Conservation (phyloP, 2,797 vertebrate genomes). For the Centropyge bicolor region DNA sequence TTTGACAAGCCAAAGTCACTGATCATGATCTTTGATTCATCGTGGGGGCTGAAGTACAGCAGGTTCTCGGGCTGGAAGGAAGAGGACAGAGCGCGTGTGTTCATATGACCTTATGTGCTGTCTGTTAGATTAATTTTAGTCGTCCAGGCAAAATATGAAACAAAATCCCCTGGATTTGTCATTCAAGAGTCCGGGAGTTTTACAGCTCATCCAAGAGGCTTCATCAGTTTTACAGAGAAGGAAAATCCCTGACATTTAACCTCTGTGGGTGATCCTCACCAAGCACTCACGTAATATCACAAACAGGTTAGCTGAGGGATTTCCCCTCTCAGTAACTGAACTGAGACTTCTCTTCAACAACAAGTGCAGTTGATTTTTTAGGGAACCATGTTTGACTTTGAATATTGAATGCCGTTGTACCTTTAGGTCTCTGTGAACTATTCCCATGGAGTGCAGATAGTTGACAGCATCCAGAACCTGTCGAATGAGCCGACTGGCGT, state of each 20-base stretch:
- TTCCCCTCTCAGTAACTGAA: slow-evolving; percentile 21
- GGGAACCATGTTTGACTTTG: background rate
- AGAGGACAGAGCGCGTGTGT: background rate
- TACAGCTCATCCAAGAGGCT: slow-evolving; percentile 33
- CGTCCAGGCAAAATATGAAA: slow-evolving; percentile 22
- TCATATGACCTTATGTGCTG: background rate
- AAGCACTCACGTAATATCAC: background rate
- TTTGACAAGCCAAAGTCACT: slow-evolving; percentile 97
- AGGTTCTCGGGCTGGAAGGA: slow-evolving; percentile 93
- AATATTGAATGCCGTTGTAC: slow-evolving; percentile 70
- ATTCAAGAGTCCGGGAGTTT: slow-evolving; percentile 5
- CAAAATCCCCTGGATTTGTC: slow-evolving; percentile 29
- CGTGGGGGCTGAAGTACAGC: slow-evolving; percentile 94
- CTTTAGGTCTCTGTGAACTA: slow-evolving; percentile 97
- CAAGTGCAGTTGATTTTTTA: background rate
- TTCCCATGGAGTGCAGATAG: slow-evolving; percentile 96
- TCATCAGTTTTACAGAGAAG: slow-evolving; percentile 27
- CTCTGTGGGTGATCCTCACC: slow-evolving; percentile 28
- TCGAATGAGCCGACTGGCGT: slow-evolving; percentile 94
- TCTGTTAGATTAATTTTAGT: slow-evolving; percentile 6
- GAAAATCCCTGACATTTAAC: slow-evolving; percentile 57
- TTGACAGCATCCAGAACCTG: slow-evolving; percentile 96
- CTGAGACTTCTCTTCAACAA: background rate
- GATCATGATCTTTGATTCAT: slow-evolving; percentile 98
- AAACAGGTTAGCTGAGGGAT: slow-evolving; percentile 37